Evolutionary conservation across 2,113 vertebrate species (phyloP), one percentile per base, ranked within the genome.

Genomic region (Sander lucioperca): DNA sequence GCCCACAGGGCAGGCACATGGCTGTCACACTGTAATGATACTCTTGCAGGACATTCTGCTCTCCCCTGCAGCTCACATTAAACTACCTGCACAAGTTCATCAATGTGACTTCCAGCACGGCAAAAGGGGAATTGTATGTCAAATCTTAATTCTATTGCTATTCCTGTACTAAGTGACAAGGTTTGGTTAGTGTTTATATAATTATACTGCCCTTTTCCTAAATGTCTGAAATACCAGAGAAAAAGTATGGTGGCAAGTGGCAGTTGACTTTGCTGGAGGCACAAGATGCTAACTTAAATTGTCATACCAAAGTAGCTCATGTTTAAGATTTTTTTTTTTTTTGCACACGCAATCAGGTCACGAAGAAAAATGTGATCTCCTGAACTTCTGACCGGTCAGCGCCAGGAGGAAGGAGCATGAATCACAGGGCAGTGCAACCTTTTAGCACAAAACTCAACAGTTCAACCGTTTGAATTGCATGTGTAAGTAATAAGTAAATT

Each of bases 11-110:
- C 21, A 67, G 58, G 9, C 74, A 72, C 47, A 54, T 54, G 80
- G 84, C 78, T 0, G 16, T 63, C 50, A 47, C 21, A 10, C 5
- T 30, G 71, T 5, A 33, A 65, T 0, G 3, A 50, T 18, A 45
- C 27, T 11, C 74, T 48, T 48, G 59, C 77, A 2, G 62, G 50
- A 72, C 65, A 63, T 71, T 47, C 43, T 69, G 33, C 13, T 14
- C 39, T 14, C 21, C 19, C 45, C 19, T 86, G 54, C 62, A 73
- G 47, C 18, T 27, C 36, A 23, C 13, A 27, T 6, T 1, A 16
- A 61, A 43, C 14, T 10, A 36, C 50, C 61, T 64, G 45, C 56
- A 67, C 0, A 15, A 21, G 27, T 48, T 10, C 64, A 74, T 5
- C 3, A n/a, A 45, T 53, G 16, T 56, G 33, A 72, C 12, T 21